Percentiles rank a stretch among this genome's conserved stretches.
These are phyloP conservation scores for Prunella strophiata DNA, from an alignment of 2,797 vertebrate genomes.

Conservation along the genomic window DNA sequence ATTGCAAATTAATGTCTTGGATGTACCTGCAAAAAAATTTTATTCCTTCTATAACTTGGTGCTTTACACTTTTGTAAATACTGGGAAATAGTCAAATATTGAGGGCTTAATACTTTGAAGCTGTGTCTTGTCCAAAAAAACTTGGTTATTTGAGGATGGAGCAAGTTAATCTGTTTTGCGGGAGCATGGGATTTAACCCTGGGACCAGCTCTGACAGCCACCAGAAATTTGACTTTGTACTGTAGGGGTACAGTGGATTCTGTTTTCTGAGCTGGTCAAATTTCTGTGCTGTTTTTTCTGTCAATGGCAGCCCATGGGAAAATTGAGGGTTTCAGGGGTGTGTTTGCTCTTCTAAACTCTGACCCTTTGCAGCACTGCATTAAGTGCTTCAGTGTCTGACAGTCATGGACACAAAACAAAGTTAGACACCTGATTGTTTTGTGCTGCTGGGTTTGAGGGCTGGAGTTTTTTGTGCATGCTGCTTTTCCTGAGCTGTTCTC, in stretches of 20 bases:
- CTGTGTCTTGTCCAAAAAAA: neutral
- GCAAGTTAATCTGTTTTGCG: neutral
- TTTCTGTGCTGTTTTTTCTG: neutral
- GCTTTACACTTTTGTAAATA: neutral
- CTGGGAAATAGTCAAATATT: neutral
- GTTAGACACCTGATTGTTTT: neutral
- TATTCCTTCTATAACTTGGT: neutral
- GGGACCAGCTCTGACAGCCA: neutral
- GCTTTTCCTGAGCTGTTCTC: neutral
- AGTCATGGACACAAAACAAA: neutral
- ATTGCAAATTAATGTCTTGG: neutral
- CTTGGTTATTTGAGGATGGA: neutral
- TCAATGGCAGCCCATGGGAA: neutral
- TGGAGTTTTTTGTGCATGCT: neutral
- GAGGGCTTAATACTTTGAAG: neutral
- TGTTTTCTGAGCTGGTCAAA: neutral
- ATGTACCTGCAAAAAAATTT: neutral
- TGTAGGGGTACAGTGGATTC: accelerated
- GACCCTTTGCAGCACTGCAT: neutral
- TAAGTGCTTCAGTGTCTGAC: neutral
- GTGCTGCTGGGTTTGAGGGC: neutral
- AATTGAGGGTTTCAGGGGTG: neutral
- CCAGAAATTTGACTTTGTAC: neutral
- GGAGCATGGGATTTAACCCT: accelerated
- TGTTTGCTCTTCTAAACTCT: neutral